Evolutionary conservation across 1,140 invertebrate species (phyloP).

Genomic region (Drosophila saltans): DNA sequence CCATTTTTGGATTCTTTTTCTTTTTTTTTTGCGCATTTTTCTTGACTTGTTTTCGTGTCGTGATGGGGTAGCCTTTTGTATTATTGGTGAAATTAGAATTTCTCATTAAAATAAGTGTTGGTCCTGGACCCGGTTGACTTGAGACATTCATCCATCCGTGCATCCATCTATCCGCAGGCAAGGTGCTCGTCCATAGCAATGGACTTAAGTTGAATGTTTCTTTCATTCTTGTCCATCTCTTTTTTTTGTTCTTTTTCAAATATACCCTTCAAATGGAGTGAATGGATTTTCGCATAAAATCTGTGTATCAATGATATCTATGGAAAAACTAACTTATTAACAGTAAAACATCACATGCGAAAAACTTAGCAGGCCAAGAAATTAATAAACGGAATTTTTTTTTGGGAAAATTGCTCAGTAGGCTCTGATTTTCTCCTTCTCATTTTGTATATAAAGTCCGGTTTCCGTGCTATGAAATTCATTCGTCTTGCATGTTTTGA

Average conservation of each 20-base stretch:
- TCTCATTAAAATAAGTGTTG: conserved; percentile 82
- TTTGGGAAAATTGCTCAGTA: too few relatives aligned
- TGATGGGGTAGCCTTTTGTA: conserved; percentile 53
- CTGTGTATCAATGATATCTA: too few relatives aligned
- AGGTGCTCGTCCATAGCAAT: conserved; percentile 76
- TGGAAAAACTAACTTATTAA: too few relatives aligned
- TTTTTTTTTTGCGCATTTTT: conserved; percentile 62
- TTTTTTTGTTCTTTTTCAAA: background rate
- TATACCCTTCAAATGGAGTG: background rate
- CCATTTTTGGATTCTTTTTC: conserved; percentile 7
- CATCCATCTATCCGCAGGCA: conserved; percentile 31
- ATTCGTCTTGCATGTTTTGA: too few relatives aligned
- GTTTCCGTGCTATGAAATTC: too few relatives aligned
- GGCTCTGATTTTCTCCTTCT: too few relatives aligned
- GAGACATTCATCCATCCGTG: conserved; percentile 59
- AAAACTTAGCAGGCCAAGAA: too few relatives aligned
- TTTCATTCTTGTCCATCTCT: background rate
- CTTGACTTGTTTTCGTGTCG: conserved; percentile 14
- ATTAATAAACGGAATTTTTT: background rate
- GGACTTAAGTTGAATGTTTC: conserved; percentile 58
- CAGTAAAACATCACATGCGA: too few relatives aligned
- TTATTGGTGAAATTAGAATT: conserved; percentile 81
- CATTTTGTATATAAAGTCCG: too few relatives aligned
- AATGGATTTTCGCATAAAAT: too few relatives aligned
- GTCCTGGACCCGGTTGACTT: conserved; percentile 68